phyloP scores from a whole-genome alignment of 1,140 invertebrate genomes.

The Drosophila baimaii region DNA sequence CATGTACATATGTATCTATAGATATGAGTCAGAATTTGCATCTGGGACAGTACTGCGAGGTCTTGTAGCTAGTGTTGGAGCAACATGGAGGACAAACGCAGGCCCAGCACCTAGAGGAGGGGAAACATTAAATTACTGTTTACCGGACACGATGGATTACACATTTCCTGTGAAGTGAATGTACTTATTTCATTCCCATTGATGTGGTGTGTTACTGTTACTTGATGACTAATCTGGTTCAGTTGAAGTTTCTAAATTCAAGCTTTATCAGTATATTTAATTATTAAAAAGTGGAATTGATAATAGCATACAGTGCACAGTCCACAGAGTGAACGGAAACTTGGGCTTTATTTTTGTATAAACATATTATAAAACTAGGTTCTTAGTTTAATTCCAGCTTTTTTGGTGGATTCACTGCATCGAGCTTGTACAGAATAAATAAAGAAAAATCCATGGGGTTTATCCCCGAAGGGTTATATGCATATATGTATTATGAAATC shows the following conservation, averaged over 20 bases:
- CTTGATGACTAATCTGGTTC: neutral
- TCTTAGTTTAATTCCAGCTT: too few species aligned
- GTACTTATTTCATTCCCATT: too few species aligned
- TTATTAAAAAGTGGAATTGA: neutral
- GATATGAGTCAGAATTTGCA: neutral
- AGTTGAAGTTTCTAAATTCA: neutral
- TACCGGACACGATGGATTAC: neutral
- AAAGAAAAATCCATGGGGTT: too few species aligned
- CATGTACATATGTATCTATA: neutral
- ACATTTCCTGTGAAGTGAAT: too few species aligned
- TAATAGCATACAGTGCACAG: neutral
- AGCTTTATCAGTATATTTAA: neutral
- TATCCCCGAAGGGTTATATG: too few species aligned
- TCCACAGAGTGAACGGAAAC: too few species aligned
- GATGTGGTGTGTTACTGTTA: too few species aligned
- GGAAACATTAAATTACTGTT: neutral
- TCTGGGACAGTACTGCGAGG: conserved; percentile 86
- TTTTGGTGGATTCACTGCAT: too few species aligned
- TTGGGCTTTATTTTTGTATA: too few species aligned
- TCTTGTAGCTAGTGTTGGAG: conserved; percentile 86
- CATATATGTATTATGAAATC: too few species aligned
- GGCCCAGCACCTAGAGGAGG: conserved; percentile 81
- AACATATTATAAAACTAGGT: too few species aligned
- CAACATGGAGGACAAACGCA: conserved; percentile 88
- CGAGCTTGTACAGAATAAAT: too few species aligned